phyloP scores from a whole-genome alignment of 2,113 vertebrate genomes.

The Calidris pugnax region DNA sequence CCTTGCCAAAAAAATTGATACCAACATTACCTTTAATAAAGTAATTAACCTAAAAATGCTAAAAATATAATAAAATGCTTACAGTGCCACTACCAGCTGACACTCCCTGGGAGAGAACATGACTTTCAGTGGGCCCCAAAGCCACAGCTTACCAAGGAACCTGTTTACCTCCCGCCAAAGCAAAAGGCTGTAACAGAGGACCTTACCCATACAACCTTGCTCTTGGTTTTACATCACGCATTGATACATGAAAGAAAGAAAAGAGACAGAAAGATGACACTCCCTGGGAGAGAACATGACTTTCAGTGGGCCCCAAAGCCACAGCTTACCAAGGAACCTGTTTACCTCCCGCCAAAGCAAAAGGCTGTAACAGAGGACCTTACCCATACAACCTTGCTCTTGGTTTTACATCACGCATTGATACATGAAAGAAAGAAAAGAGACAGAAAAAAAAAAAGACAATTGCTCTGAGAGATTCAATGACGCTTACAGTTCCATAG shows the following conservation, averaged over 20 bases:
- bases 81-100: neutral
- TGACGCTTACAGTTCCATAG: neutral
- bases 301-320: too few relatives aligned
- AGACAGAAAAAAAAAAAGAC: neutral
- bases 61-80: neutral
- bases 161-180: neutral
- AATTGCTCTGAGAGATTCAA: neutral
- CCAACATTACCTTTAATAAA: neutral
- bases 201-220: neutral
- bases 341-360: neutral
- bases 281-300: too few relatives aligned
- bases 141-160: neutral
- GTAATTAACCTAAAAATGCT: neutral
- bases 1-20: neutral
- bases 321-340: neutral
- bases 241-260: neutral
- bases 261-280: neutral
- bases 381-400: neutral
- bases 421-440: neutral
- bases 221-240: neutral
- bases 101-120: accelerated
- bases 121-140: neutral
- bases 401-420: neutral
- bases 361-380: neutral
- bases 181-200: neutral